Evolutionary conservation across 2,797 vertebrate genomes (phyloP), one percentile per base, ranked within the genome.

Genomic region (Semotilus atromaculatus): DNA sequence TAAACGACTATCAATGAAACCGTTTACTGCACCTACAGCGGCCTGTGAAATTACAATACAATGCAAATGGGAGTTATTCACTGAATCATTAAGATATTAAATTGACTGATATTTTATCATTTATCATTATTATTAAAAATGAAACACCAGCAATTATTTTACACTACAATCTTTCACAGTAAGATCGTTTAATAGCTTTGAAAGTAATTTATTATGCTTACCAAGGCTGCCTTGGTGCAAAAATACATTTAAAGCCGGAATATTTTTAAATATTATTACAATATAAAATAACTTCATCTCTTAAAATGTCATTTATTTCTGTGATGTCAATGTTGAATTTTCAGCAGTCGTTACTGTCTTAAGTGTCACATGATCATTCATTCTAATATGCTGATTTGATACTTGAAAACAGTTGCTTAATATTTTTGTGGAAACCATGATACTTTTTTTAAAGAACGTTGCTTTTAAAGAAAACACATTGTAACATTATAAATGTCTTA

Each of bases 1-100:
- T 73, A 60, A 34, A 58, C 19, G 29, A 72, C 68, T 45, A 43
- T 36, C 21, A 48, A 2, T 64, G 29, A 74, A 82, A 82, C 71
- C 21, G 21, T 64, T 40, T 83, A 74, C 16, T 74, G 40, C 34
- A 51, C 23, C 23, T 29, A 75, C 38, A 62, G 43, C 6, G 0
- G 58, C 36, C 23, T 64, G 34, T 71, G 29, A 45, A 72, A 72
- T 26, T 5, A 60, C 38, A 45, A n/a, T 40, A 73, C 40, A 60
- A 60, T 26, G 29, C 29, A 82, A 48, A n/a, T 16, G 21, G 6
- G 29, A 23, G 10, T 29, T 81, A 29, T 31, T 26, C 10, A 14
- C 13, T 31, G 26, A 31, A 68, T 53, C 78, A 48, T 48, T 8
- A 48, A 81, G 34, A 19, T 19, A 60, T 53, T 58, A 6, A 58